These are phyloP conservation scores for Paramormyrops hopkinsi DNA, from an alignment of 2,797 vertebrate genomes.

Conservation along the genomic window DNA sequence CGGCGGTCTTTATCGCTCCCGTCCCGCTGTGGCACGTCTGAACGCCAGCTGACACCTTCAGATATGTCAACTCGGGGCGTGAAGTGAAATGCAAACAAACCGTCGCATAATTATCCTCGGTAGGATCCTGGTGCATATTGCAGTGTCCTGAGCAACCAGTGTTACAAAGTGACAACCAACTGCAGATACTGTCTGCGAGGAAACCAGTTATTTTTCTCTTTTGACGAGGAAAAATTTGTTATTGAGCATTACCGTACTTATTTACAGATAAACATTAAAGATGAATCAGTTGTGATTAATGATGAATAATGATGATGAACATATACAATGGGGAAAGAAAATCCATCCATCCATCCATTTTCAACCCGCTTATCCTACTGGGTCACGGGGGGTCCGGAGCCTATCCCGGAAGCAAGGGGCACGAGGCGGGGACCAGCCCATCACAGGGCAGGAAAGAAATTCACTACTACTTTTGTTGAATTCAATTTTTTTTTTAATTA, in stretches of 20 bases:
- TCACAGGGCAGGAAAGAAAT: background rate
- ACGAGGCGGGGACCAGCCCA: too few relatives aligned
- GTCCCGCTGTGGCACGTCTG: background rate
- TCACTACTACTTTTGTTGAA: background rate
- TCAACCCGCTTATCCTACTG: too few relatives aligned
- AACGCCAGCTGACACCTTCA: background rate
- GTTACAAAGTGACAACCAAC: background rate
- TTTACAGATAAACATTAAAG: background rate
- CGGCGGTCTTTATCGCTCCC: background rate
- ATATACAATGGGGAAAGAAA: background rate
- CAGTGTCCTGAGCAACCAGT: background rate
- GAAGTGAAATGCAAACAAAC: constrained; percentile 10
- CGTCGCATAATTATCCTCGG: background rate
- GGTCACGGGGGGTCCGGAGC: too few relatives aligned
- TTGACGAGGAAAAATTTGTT: background rate
- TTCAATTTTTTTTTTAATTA: too few relatives aligned
- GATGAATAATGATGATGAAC: background rate
- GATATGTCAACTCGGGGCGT: background rate
- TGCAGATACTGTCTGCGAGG: background rate
- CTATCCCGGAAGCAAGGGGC: too few relatives aligned
- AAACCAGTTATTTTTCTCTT: background rate
- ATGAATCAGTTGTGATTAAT: background rate
- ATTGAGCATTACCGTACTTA: background rate
- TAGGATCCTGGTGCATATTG: background rate
- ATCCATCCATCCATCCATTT: too few relatives aligned